Evolutionary conservation across 92 coral and sea anemone genomes (phyloP).

Genomic region (Phenganax stokvisi): DNA sequence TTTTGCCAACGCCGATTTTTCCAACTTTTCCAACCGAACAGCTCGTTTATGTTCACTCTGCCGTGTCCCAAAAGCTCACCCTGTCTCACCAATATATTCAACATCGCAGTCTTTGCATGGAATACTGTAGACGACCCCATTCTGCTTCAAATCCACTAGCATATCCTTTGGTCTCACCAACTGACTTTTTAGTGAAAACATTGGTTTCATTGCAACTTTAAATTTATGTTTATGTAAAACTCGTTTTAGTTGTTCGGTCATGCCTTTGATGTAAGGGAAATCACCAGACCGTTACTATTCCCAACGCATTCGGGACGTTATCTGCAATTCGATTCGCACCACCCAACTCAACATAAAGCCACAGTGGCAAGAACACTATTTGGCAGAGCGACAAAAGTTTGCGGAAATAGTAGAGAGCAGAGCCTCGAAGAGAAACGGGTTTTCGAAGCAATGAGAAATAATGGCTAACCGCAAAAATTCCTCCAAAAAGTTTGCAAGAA

Average conservation of each 20-base stretch:
- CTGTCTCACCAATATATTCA: slow-evolving; percentile 11
- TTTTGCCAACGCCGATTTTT: slow-evolving; percentile 11
- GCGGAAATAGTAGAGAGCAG: background rate
- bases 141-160: background rate
- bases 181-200: background rate
- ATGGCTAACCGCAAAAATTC: background rate
- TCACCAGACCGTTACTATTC: no score
- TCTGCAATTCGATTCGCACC: background rate
- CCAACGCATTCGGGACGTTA: slow-evolving; percentile 23
- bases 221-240: background rate
- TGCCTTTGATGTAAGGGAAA: no score
- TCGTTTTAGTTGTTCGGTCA: no score
- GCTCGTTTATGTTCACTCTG: background rate
- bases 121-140: background rate
- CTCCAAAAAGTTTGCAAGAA: background rate
- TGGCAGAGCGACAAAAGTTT: background rate
- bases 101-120: slow-evolving; percentile 6
- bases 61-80: background rate
- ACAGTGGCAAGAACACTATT: background rate
- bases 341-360: background rate
- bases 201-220: background rate
- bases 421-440: background rate
- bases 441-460: background rate
- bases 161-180: slow-evolving; percentile 3
- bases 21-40: background rate